Evolutionary conservation across 2,888 invertebrate genomes (phyloP), one percentile per base, ranked within the genome.

Genomic region (Glomeris marginata): DNA sequence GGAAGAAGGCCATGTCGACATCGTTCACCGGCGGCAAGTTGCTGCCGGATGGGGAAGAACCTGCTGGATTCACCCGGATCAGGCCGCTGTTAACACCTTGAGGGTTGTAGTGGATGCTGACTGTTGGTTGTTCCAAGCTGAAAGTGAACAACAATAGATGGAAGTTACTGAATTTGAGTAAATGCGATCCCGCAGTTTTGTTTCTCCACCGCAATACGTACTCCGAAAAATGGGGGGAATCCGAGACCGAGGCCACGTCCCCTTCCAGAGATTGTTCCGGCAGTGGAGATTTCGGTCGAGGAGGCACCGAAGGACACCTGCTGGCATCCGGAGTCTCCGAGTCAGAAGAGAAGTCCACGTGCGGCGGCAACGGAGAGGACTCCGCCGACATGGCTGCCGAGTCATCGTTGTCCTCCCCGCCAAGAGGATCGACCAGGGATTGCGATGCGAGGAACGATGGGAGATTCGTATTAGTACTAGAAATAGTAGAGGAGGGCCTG

Each of bases 11-110:
- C 28, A 28, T 8, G 28, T n/a, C n/a, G n/a, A n/a, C n/a, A n/a
- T 22, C 10, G 22, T 5, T 18, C 28, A 3, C 36, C 13, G 36
- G 36, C 10, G 13, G 44, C 8, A 8, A 33, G 2, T 44, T n/a
- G 1, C n/a, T n/a, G 2, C 3, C 2, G 2, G 34, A 13, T 1
- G 45, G 35, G 1, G n/a, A 1, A 2, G 45, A 45, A n/a, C 34
- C 22, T 21, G 45, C 33, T n/a, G 45, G 34, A 5, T 61, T 62
- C 36, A 66, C 57, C 16, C 58, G 57, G 18, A 66, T 64, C 2
- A 75, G 74, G 33, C 77, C 76, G 56, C 73, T 75, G 1, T 75
- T 74, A 1, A 76, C 75, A 58, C 77, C 76, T 62, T 76, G 75
- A 58, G 76, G 73, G 15, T 76, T 76, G 61, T 77, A 78, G 48